A percentile compares a stretch with the other conserved stretches of the same genome.
These are phyloP conservation scores for Oreochromis niloticus DNA, from an alignment of 2,113 vertebrate species.

Conservation along the genomic window DNA sequence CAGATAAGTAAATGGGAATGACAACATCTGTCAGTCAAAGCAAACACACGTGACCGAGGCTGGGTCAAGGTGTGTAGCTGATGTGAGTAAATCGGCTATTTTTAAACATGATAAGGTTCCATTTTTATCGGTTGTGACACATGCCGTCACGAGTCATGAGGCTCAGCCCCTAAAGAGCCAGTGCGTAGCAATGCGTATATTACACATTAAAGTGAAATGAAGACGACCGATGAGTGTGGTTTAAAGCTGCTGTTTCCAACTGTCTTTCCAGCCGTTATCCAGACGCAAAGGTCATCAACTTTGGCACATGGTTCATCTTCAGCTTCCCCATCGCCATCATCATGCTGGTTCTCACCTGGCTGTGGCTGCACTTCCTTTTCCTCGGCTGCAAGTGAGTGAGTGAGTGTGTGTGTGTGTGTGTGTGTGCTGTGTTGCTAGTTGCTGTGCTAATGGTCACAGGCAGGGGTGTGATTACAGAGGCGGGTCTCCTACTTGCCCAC, in stretches of 20 bases:
- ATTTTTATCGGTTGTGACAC: background rate
- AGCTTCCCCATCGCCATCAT: conserved; percentile 93
- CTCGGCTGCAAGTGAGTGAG: conserved; percentile 94
- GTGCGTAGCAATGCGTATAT: background rate
- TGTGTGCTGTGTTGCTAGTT: background rate
- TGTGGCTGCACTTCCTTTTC: conserved; percentile 97
- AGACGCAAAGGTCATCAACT: conserved; percentile 90
- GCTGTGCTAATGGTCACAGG: background rate
- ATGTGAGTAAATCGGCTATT: background rate
- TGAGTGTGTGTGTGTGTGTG: background rate
- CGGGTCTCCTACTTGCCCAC: background rate
- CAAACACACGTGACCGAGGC: background rate
- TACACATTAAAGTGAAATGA: background rate
- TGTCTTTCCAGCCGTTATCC: conserved; percentile 84
- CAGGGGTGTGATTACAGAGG: background rate
- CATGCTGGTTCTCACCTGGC: conserved; percentile 93
- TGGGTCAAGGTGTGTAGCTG: background rate
- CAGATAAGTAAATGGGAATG: background rate
- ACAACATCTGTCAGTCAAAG: background rate
- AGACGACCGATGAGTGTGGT: background rate
- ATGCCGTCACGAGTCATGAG: background rate
- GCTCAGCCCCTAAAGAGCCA: background rate
- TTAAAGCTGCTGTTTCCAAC: background rate
- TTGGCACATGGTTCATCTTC: conserved; percentile 98
- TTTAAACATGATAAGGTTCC: background rate